Conservation (phyloP, 2,888 invertebrate genomes). For the Drosophila neonasuta region DNA sequence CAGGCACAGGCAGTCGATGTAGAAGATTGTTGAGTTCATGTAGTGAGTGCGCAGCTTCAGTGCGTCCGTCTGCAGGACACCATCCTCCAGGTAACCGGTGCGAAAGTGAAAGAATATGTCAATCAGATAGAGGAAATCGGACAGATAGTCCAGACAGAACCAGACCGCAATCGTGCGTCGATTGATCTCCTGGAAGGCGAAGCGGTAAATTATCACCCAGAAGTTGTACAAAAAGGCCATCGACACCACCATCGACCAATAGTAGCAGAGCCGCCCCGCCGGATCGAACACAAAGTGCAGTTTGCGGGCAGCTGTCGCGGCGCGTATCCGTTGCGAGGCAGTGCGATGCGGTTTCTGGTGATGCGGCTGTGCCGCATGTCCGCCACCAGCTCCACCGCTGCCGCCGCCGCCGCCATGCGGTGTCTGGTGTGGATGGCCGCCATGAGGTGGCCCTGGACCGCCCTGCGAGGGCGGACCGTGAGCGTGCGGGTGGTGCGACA, state of each 20-base stretch:
- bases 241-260: constrained; percentile 98
- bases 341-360: constrained; percentile 77
- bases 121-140: constrained; percentile 96
- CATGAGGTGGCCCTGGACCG: constrained; percentile 58
- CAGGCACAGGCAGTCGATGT: constrained; percentile 98
- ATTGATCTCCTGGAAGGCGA: constrained; percentile 98
- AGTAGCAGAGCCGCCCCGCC: constrained; percentile 97
- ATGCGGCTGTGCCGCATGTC: constrained; percentile 50
- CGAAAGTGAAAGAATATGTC: constrained; percentile 99
- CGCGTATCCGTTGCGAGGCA: constrained; percentile 80
- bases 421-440: constrained; percentile 65
- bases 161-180: constrained; percentile 95
- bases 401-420: constrained; percentile 49
- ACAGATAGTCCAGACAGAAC: constrained; percentile 98
- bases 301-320: constrained; percentile 83
- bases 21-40: constrained; percentile 98
- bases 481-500: constrained; percentile 72
- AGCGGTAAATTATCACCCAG: constrained; percentile 99
- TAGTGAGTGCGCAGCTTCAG: constrained; percentile 96
- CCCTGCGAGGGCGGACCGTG: constrained; percentile 64
- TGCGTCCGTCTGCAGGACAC: constrained; percentile 97
- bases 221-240: constrained; percentile 98
- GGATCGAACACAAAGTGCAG: constrained; percentile 99
- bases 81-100: constrained; percentile 98
- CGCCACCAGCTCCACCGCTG: constrained; percentile 23